Base-by-base conservation (phyloP, 2,797 vertebrate species). In the Leptoclinus maculatus region DNA sequence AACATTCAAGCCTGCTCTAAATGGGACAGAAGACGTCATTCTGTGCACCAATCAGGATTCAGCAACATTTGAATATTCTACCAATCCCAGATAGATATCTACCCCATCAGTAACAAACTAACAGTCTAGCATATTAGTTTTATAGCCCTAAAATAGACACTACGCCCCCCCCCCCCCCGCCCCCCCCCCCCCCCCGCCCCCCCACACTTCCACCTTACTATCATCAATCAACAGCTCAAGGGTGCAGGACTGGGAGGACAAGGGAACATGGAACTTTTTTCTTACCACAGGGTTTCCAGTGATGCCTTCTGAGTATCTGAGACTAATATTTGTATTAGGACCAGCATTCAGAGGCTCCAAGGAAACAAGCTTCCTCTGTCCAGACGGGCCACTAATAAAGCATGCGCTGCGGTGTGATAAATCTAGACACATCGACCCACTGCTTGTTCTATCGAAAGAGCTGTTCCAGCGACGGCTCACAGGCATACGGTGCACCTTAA, bases 341-440 rank as follows among this genome's bases (percentile, higher is more conserved):
- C 32, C 16, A 32, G 71, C 58, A 41, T 80, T 79, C 60, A 45
- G 73, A 74, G 53, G 27, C 64, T 72, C 38, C 29, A 66, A 58
- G 67, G 80, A 84, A 82, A 78, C 69, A 79, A 65, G 53, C 68
- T 25, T 62, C 72, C 49, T 43, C 68, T 78, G 73, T 83, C 69
- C 83, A 78, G 66, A 82, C 53, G 43, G 54, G n/a, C 72, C 68
- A 19, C 76, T 85, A 82, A 86, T 90, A 78, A 91, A 85, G 79
- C 67, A 58, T 57, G 51, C 27, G 60, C 68, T 63, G 72, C 65
- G 43, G 66, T 56, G 67, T 87, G 87, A 84, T 89, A 86, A 85
- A 92, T 90, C 81, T 79, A 36, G 53, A 86, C 81, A 77, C 78
- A 89, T 67, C 69, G 79, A 85, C 77, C 79, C 60, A 71, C 53